Evolutionary conservation across 2,113 vertebrate species (phyloP).

Genomic region (Nyctereutes procyonoides): DNA sequence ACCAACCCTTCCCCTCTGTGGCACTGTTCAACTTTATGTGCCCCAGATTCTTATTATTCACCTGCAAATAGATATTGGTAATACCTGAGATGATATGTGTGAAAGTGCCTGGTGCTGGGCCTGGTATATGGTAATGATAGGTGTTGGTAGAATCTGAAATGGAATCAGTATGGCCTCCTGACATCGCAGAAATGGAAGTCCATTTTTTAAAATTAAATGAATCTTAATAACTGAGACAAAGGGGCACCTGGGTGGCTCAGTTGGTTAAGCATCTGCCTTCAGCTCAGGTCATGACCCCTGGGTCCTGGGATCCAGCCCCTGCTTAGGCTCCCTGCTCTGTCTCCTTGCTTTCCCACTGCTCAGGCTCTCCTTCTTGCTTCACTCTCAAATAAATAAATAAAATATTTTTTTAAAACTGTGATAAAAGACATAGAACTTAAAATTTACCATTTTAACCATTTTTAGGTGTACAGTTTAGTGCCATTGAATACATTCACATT

Average conservation of each 20-base stretch:
- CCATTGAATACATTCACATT: background rate
- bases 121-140: background rate
- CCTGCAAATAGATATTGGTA: slow-evolving; percentile 5
- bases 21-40: background rate
- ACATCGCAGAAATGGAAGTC: background rate
- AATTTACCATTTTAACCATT: background rate
- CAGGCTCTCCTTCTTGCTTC: background rate
- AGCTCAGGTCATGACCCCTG: background rate
- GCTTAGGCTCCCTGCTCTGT: background rate
- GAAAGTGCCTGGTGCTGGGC: background rate
- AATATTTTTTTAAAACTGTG: background rate
- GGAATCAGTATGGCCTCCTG: background rate
- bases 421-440: background rate
- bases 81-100: background rate
- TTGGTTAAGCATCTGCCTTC: background rate
- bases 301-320: background rate
- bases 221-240: background rate
- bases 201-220: background rate
- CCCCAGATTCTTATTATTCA: background rate
- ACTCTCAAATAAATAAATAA: background rate
- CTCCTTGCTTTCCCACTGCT: background rate
- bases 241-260: background rate
- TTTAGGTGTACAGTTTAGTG: background rate
- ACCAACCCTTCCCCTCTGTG: background rate
- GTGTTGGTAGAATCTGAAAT: background rate